Percentiles rank a stretch among this genome's conserved stretches.
phyloP scores from a whole-genome alignment of 64 coral and sea anemone species.

The Montipora efflorescens region DNA sequence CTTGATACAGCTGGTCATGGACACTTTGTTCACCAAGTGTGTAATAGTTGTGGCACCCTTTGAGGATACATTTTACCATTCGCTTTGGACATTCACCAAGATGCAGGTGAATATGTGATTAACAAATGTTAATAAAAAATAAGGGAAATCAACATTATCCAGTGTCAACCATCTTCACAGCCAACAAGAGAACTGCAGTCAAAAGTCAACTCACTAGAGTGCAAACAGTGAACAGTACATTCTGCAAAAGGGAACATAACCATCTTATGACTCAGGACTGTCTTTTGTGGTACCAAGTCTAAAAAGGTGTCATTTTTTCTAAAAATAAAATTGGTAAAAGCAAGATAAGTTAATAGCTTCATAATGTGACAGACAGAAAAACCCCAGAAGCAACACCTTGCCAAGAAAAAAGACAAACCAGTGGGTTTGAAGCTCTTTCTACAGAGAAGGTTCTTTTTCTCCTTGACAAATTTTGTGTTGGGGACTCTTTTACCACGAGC shows the following conservation, averaged over 20 bases:
- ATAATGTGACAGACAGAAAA: slow-evolving; percentile 5
- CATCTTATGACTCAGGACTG: too few species aligned
- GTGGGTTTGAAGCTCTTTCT: slow-evolving; percentile 16
- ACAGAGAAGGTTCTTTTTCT: slow-evolving; percentile 52
- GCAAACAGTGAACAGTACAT: too few species aligned
- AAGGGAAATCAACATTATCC: too few species aligned
- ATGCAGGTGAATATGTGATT: not conserved
- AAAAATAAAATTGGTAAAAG: too few species aligned
- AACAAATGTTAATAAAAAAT: slow-evolving; percentile 8
- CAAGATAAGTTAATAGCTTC: not conserved
- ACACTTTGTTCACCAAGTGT: not conserved
- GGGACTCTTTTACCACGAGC: too few species aligned
- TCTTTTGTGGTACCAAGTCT: too few species aligned
- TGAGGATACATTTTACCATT: not conserved
- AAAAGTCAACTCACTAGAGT: too few species aligned
- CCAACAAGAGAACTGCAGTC: too few species aligned
- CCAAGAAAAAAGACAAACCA: slow-evolving; percentile 5
- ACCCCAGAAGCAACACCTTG: not conserved
- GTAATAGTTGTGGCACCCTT: not conserved
- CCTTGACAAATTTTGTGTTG: slow-evolving; percentile 69
- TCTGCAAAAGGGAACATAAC: too few species aligned
- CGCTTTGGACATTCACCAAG: not conserved
- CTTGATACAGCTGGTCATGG: not conserved
- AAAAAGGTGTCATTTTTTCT: too few species aligned
- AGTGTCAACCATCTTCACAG: too few species aligned